A percentile compares a stretch with the other conserved stretches of the same genome.
These are phyloP conservation scores for Onychostoma macrolepis DNA, from an alignment of 2,113 vertebrate genomes.

Conservation along the genomic window DNA sequence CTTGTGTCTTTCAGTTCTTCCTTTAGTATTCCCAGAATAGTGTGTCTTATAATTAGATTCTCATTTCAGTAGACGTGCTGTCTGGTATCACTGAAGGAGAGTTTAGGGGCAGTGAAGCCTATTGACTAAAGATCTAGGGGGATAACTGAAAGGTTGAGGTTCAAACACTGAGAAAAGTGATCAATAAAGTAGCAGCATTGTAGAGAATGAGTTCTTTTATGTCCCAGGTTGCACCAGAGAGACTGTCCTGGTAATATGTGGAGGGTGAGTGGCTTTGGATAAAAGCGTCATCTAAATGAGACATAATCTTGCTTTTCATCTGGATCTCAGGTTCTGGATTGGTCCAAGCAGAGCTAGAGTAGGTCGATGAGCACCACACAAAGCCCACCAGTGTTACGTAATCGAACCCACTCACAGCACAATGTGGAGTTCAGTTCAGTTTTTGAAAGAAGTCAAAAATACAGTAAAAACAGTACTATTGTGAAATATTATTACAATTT, in stretches of 20 bases:
- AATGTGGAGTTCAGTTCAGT: neutral
- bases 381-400: neutral
- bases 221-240: neutral
- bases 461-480: neutral
- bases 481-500: neutral
- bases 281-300: neutral
- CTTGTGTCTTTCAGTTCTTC: conserved; percentile 1
- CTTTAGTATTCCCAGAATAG: neutral
- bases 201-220: neutral
- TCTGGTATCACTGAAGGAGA: neutral
- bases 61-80: conserved; percentile 4
- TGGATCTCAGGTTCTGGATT: neutral
- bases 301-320: neutral
- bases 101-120: neutral
- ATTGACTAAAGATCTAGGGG: neutral
- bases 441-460: neutral
- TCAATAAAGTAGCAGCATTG: neutral
- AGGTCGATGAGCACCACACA: neutral
- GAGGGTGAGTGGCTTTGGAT: neutral
- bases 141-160: neutral
- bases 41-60: neutral
- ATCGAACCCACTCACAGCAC: neutral
- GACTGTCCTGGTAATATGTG: neutral
- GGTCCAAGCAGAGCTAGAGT: neutral
- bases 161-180: neutral